Percentiles rank a stretch among this genome's conserved stretches.
Conservation (phyloP, 2,888 invertebrate genomes). For the Callyntrura sp. region DNA sequence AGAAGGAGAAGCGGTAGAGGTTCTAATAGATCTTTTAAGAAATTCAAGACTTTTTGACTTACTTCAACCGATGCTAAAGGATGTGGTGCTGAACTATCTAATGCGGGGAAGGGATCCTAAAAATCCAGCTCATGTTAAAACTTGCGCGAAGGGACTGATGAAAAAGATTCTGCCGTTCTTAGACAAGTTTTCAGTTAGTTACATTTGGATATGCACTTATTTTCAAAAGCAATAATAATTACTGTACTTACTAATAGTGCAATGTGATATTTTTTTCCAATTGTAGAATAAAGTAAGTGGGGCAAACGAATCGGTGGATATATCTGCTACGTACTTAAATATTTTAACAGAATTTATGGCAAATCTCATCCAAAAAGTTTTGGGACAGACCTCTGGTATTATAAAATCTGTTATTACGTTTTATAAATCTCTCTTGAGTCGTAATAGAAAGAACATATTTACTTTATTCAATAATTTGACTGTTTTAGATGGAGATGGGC, state of each 20-base stretch:
- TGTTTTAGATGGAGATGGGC: slow-evolving; percentile 58
- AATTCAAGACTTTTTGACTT: slow-evolving; percentile 76
- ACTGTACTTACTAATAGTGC: not conserved
- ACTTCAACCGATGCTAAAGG: slow-evolving; percentile 76
- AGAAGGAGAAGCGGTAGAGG: slow-evolving; percentile 75
- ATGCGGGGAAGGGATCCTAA: slow-evolving; percentile 81
- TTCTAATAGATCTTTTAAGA: slow-evolving; percentile 77
- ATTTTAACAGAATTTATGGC: slow-evolving; percentile 78
- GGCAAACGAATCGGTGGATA: slow-evolving; percentile 70
- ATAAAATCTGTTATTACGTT: no score
- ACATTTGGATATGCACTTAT: not conserved
- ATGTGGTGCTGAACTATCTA: slow-evolving; percentile 81
- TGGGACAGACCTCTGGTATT: slow-evolving; percentile 56
- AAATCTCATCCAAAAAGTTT: slow-evolving; percentile 71
- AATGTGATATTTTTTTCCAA: not conserved
- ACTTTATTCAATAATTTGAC: not conserved
- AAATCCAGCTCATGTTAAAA: slow-evolving; percentile 80
- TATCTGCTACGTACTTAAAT: slow-evolving; percentile 76
- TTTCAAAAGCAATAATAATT: not conserved
- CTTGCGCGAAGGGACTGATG: slow-evolving; percentile 78
- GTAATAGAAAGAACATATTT: no score
- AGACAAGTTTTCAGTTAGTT: slow-evolving; percentile 77
- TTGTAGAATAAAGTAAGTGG: slow-evolving; percentile 68
- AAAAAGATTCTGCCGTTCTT: slow-evolving; percentile 80
- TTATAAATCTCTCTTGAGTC: no score